Evolutionary conservation across 2,888 invertebrate genomes (phyloP).

Genomic region (Drosophila lacicola): DNA sequence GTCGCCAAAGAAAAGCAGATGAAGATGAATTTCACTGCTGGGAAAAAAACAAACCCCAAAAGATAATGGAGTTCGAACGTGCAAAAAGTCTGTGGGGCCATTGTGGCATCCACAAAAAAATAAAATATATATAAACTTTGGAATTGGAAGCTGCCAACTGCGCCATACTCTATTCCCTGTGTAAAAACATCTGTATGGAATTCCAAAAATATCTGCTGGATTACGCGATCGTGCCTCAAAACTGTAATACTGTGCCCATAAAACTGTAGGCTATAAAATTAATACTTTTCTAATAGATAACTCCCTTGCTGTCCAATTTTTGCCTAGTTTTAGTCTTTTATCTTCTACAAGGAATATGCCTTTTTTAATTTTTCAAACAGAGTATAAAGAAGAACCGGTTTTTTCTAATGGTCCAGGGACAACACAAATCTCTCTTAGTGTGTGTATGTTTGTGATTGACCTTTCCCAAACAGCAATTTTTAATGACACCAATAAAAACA

Average conservation of each 20-base stretch:
- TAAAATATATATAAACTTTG: background rate
- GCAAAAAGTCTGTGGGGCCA: slow-evolving; percentile 32
- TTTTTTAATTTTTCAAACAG: background rate
- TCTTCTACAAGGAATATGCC: background rate
- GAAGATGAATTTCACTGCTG: slow-evolving; percentile 29
- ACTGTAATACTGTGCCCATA: too few species aligned
- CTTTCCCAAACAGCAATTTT: slow-evolving; percentile 59
- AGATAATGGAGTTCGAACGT: slow-evolving; percentile 48
- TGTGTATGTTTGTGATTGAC: slow-evolving; percentile 54
- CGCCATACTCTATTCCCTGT: background rate
- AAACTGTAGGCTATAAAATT: background rate
- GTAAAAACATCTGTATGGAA: background rate
- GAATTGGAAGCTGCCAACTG: background rate
- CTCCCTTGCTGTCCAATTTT: too few species aligned
- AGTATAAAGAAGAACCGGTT: slow-evolving; percentile 54
- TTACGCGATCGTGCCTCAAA: too few species aligned
- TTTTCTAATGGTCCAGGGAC: slow-evolving; percentile 38
- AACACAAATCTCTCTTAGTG: slow-evolving; percentile 17
- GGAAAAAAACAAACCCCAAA: slow-evolving; percentile 17
- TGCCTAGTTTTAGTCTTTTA: too few species aligned
- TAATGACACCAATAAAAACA: slow-evolving; percentile 71
- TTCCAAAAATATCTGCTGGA: background rate
- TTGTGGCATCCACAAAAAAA: slow-evolving; percentile 22
- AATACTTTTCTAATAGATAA: background rate
- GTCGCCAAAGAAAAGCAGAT: slow-evolving; percentile 49